Conservation (phyloP, 1,140 invertebrate genomes). For the Neotoxoptera formosana region DNA sequence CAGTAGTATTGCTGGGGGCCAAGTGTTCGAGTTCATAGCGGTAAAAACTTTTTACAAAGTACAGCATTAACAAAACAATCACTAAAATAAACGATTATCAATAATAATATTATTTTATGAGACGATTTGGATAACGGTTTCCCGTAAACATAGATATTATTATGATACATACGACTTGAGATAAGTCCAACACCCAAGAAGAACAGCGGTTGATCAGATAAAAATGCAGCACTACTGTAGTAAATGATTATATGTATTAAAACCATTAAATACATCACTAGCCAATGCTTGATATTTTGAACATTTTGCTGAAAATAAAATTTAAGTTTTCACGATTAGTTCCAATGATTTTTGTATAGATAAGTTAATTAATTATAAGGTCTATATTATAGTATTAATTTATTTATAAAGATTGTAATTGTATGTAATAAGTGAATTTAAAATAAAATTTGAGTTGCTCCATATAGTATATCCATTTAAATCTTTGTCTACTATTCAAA, state of each 20-base stretch:
- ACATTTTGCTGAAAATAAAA: constrained; percentile 6
- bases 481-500: not conserved
- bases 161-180: constrained; percentile 1
- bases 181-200: not conserved
- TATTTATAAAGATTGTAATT: not conserved
- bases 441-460: not conserved
- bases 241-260: not conserved
- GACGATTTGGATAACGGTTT: not conserved
- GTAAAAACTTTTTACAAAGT: not conserved
- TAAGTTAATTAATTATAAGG: not conserved
- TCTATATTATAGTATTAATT: not conserved
- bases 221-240: not conserved
- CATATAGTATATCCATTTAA: not conserved
- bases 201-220: not conserved
- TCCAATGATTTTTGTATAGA: too few species aligned
- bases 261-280: not conserved
- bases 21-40: not conserved
- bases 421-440: not conserved
- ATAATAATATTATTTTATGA: not conserved
- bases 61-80: not conserved
- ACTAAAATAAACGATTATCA: not conserved
- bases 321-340: not conserved
- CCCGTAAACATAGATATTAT: not conserved
- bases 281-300: constrained; percentile 10
- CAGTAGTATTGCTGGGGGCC: not conserved